Evolutionary conservation across 2,888 invertebrate genomes (phyloP).

Genomic region (Drosophila mettleri): DNA sequence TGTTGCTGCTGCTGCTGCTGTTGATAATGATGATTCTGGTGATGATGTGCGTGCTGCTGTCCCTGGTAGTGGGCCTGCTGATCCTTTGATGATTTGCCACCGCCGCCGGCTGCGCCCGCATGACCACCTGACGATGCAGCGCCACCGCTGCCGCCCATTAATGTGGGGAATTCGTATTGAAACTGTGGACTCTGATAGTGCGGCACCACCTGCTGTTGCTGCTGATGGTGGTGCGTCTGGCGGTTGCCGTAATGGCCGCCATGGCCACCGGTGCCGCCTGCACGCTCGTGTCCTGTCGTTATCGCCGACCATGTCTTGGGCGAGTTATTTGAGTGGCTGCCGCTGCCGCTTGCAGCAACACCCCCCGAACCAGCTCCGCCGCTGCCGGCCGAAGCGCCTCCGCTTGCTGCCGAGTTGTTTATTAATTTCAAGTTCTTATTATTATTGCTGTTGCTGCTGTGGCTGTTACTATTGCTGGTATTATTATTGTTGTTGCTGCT

Average conservation of each 20-base stretch:
- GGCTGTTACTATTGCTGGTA: conserved; percentile 53
- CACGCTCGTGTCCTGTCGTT: conserved; percentile 86
- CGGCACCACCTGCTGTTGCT: conserved; percentile 85
- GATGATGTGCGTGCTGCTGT: conserved; percentile 63
- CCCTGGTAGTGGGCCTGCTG: conserved; percentile 65
- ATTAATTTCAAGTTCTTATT: conserved; percentile 76
- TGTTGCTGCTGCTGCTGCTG: conserved; percentile 70
- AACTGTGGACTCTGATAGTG: conserved; percentile 94
- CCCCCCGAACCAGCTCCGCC: conserved; percentile 38
- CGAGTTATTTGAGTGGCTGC: conserved; percentile 83
- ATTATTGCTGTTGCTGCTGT: conserved; percentile 59
- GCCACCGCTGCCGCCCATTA: conserved; percentile 83
- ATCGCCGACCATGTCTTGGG: conserved; percentile 88
- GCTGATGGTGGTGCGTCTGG: conserved; percentile 57
- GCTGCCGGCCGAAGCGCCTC: conserved; percentile 25
- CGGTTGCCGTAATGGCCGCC: conserved; percentile 52
- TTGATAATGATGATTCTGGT: conserved; percentile 64
- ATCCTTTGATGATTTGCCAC: conserved; percentile 51
- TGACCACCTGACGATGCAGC: conserved; percentile 56
- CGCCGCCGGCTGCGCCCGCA: conserved; percentile 57
- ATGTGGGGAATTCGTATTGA: conserved; percentile 98
- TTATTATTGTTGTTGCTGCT: conserved; percentile 42
- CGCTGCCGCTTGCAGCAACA: conserved; percentile 18
- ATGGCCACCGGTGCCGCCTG: conserved; percentile 56
- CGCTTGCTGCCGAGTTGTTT: conserved; percentile 69